Evolutionary conservation across 1,140 invertebrate species (phyloP).

Genomic region (Drosophila littoralis): DNA sequence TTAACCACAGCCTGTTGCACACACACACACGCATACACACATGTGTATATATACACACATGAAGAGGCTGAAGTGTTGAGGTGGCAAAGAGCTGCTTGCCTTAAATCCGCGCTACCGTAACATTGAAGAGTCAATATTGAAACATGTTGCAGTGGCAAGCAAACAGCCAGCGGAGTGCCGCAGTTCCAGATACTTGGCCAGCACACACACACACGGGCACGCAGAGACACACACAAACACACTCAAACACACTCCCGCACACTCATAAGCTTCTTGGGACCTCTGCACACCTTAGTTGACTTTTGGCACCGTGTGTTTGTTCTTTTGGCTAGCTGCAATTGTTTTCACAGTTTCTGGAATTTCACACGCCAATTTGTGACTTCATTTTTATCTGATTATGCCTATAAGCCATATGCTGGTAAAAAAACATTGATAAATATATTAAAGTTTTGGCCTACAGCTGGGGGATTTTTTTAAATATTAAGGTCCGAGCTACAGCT

Average conservation of each 20-base stretch:
- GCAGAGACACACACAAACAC: no score
- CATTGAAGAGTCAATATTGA: constrained; percentile 75
- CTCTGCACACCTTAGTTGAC: constrained; percentile 65
- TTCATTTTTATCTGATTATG: constrained; percentile 9
- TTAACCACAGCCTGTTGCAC: constrained; percentile 11
- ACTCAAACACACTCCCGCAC: constrained; percentile 16
- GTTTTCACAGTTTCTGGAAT: constrained; percentile 53
- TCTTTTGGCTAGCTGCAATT: constrained; percentile 20
- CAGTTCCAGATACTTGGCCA: constrained; percentile 31
- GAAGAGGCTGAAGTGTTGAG: no score
- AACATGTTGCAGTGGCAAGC: constrained; percentile 53
- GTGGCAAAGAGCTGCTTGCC: constrained; percentile 13
- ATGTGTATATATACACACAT: neutral
- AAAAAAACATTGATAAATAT: neutral
- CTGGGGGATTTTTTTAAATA: neutral
- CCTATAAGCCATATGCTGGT: neutral
- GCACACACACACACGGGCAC: constrained; percentile 24
- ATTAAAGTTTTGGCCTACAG: neutral
- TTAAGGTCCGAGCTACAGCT: neutral
- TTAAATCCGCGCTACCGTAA: constrained; percentile 58
- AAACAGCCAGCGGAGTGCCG: constrained; percentile 52
- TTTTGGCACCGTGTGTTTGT: constrained; percentile 58
- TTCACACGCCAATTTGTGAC: constrained; percentile 56
- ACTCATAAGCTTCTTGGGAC: constrained; percentile 22
- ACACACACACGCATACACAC: constrained; percentile 3